A percentile compares a stretch with the other conserved stretches of the same genome.
phyloP scores from a whole-genome alignment of 2,113 vertebrate species.

The Sorex fumeus region DNA sequence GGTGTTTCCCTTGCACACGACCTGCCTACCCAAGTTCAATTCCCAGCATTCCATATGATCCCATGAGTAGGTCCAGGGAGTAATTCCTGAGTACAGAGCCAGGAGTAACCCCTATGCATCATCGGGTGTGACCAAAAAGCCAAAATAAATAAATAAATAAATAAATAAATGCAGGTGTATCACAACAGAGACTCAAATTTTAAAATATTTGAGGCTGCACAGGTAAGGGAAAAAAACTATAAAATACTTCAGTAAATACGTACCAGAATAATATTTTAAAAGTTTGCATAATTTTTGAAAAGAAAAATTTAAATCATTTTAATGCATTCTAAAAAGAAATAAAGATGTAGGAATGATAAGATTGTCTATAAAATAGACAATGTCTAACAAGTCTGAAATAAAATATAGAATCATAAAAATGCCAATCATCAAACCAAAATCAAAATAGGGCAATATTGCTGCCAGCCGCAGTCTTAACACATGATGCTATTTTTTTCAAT shows the following conservation, averaged over 20 bases:
- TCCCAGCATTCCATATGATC: too few species aligned
- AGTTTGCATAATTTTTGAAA: not conserved
- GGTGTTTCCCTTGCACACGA: too few species aligned
- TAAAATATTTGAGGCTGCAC: not conserved
- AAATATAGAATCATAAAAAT: conserved; percentile 41
- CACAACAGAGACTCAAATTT: not conserved
- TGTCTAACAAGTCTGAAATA: not conserved
- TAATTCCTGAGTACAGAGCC: too few species aligned
- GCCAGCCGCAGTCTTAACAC: conserved; percentile 28
- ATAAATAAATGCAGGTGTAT: not conserved
- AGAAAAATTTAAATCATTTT: not conserved
- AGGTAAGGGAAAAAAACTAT: not conserved
- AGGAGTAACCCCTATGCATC: too few species aligned
- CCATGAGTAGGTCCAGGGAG: too few species aligned
- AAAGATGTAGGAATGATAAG: not conserved
- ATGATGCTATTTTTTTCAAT: conserved; percentile 59
- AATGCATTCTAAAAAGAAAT: not conserved
- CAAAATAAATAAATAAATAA: conserved; percentile 44
- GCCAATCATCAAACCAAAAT: conserved; percentile 39
- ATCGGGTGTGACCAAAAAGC: too few species aligned
- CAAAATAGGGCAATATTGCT: conserved; percentile 5
- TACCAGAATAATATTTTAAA: conserved; percentile 45
- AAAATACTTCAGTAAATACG: not conserved
- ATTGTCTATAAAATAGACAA: not conserved
- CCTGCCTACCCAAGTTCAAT: too few species aligned